A percentile compares a stretch with the other conserved stretches of the same genome.
Conservation (phyloP, 2,113 vertebrate genomes). For the Azemiops feae region DNA sequence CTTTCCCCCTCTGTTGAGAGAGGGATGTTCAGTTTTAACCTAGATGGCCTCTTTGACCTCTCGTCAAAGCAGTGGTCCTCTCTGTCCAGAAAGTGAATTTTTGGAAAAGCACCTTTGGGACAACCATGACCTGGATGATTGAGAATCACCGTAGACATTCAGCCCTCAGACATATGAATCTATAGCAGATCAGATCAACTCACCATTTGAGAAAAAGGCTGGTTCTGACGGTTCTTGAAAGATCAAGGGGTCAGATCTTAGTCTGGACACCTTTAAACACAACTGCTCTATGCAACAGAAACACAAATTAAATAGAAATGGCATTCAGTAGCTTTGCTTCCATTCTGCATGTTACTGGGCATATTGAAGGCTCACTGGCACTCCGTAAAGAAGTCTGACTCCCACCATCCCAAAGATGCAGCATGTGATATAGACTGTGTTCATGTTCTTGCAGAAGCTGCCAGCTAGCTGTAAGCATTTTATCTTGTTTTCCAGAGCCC, state of each 20-base stretch:
- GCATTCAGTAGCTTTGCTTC: background rate
- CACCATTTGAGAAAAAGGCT: background rate
- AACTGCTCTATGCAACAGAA: background rate
- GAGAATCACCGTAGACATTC: background rate
- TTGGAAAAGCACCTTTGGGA: background rate
- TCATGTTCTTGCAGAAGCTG: background rate
- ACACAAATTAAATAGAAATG: background rate
- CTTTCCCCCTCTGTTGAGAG: background rate
- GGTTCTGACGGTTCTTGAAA: background rate
- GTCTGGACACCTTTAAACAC: background rate
- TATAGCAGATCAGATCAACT: background rate
- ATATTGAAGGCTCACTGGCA: background rate
- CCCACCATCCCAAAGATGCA: background rate
- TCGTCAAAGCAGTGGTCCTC: background rate
- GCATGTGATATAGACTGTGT: background rate
- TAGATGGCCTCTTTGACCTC: background rate
- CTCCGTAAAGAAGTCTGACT: background rate
- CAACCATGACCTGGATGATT: background rate
- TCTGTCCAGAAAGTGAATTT: background rate
- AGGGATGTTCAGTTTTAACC: background rate
- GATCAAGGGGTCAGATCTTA: background rate
- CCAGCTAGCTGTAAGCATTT: conserved; percentile 5
- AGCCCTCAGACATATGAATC: background rate
- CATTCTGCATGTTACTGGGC: background rate
- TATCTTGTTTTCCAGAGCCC: conserved; percentile 69